These are phyloP conservation scores for Limnephilus auricula DNA, from an alignment of 2,888 invertebrate genomes.

Conservation along the genomic window DNA sequence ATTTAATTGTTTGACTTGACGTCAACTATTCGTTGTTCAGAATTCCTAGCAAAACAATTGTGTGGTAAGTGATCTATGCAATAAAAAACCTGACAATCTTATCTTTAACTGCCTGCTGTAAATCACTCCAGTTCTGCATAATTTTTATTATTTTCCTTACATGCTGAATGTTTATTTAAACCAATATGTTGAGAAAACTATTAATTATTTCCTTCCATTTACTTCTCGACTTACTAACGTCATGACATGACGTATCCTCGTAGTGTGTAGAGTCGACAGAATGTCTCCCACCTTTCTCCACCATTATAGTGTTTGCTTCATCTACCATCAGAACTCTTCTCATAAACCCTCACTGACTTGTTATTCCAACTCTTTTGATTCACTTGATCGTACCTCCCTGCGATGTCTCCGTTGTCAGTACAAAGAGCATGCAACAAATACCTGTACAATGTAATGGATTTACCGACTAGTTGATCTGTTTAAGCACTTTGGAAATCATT, in stretches of 20 bases:
- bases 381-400: background rate
- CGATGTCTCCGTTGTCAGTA: background rate
- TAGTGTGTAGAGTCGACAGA: background rate
- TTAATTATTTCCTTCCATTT: background rate
- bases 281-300: background rate
- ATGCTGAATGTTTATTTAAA: background rate
- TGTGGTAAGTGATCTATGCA: background rate
- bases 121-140: background rate
- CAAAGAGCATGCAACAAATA: background rate
- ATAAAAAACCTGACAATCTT: slow-evolving; percentile 8
- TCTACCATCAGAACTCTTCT: background rate
- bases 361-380: background rate
- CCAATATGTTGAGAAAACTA: background rate
- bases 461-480: background rate
- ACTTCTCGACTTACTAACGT: background rate
- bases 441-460: background rate
- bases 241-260: background rate
- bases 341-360: background rate
- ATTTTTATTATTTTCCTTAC: background rate
- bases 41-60: slow-evolving; percentile 3
- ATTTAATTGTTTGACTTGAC: background rate
- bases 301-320: background rate
- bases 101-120: background rate
- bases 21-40: slow-evolving; percentile 15
- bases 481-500: background rate